Evolutionary conservation across 2,797 vertebrate genomes (phyloP).

Genomic region (Parotocinclus haroldoi): DNA sequence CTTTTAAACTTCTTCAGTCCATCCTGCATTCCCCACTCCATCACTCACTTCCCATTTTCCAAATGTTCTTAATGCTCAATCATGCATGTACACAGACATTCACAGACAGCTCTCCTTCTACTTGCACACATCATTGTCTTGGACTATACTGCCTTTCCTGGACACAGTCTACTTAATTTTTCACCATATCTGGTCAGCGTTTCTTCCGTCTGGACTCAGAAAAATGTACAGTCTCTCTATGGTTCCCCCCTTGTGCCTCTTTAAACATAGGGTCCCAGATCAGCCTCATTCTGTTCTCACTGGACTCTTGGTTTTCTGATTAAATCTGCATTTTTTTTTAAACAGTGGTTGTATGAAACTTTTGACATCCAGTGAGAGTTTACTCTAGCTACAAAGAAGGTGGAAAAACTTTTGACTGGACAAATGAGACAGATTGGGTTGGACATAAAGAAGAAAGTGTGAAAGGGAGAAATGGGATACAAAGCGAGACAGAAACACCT

Average conservation of each 20-base stretch:
- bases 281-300: too few species aligned
- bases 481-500: slow-evolving; percentile 55
- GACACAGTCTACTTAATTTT: slow-evolving; percentile 21
- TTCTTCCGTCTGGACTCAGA: slow-evolving; percentile 32
- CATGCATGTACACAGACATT: slow-evolving; percentile 59
- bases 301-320: too few species aligned
- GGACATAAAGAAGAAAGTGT: slow-evolving; percentile 8
- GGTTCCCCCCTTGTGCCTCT: slow-evolving; percentile 29
- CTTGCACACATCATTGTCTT: slow-evolving; percentile 34
- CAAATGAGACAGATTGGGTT: slow-evolving; percentile 23
- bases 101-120: slow-evolving; percentile 40
- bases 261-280: slow-evolving; percentile 22
- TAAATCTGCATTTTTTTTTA: too few species aligned
- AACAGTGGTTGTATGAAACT: too few species aligned
- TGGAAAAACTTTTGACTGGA: slow-evolving; percentile 20
- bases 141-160: slow-evolving; percentile 14
- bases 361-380: too few species aligned
- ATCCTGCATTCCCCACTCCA: slow-evolving; percentile 55
- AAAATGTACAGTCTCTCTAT: slow-evolving; percentile 22
- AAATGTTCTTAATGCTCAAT: slow-evolving; percentile 69
- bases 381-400: neutral
- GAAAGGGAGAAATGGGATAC: slow-evolving; percentile 35
- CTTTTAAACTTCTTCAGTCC: slow-evolving; percentile 67
- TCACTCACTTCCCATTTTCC: slow-evolving; percentile 55
- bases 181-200: slow-evolving; percentile 17